Conservation (phyloP, 2,113 vertebrate species). For the Cyphomyrus plagiostoma region DNA sequence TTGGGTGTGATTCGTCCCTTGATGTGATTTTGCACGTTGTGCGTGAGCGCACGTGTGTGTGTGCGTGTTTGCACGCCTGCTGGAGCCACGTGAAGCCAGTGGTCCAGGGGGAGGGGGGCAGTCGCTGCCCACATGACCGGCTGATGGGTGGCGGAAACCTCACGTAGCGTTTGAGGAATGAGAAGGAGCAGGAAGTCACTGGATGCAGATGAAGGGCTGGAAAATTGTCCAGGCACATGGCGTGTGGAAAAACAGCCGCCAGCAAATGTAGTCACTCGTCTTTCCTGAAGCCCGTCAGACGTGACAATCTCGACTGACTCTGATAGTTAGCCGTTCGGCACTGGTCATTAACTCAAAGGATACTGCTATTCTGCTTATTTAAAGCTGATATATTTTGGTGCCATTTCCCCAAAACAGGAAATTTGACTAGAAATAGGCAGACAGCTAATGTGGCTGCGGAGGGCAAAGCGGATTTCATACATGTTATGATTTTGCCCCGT, state of each 20-base stretch:
- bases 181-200: background rate
- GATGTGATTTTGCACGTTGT: background rate
- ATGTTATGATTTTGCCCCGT: background rate
- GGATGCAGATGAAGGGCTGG: background rate
- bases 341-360: background rate
- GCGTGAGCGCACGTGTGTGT: background rate
- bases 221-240: background rate
- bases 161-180: background rate
- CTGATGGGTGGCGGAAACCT: background rate
- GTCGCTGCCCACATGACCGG: conserved; percentile 15
- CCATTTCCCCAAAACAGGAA: background rate
- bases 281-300: background rate
- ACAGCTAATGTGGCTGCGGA: background rate
- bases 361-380: background rate
- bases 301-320: background rate
- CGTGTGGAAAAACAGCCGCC: background rate
- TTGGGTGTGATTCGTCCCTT: background rate
- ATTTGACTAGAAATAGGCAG: background rate
- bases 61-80: background rate
- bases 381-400: background rate
- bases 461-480: background rate
- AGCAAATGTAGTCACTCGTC: background rate
- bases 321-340: background rate
- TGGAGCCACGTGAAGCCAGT: background rate
- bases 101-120: background rate